Conservation (phyloP, 1,140 invertebrate genomes). For the Kradibia gibbosae region DNA sequence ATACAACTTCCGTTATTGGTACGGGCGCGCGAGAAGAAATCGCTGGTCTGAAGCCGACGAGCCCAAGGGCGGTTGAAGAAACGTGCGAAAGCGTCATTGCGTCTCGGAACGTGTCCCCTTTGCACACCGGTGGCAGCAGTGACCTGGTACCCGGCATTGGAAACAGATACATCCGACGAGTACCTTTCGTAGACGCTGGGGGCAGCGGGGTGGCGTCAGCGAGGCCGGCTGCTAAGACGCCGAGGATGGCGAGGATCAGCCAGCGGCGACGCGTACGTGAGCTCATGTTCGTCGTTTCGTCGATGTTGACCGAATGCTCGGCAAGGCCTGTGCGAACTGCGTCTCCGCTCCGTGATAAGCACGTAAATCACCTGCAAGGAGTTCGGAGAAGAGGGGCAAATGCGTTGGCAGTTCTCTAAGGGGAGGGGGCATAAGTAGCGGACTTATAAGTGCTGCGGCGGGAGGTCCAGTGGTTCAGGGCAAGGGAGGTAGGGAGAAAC, state of each 20-base stretch:
- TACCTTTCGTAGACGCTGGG: neutral
- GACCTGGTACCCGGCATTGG: neutral
- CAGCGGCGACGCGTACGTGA: constrained; percentile 17
- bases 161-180: neutral
- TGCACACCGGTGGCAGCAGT: neutral
- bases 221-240: constrained; percentile 6
- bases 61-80: neutral
- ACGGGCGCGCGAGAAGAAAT: neutral
- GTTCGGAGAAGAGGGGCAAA: neutral
- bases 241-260: constrained; percentile 15
- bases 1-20: neutral
- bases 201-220: neutral
- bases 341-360: constrained; percentile 22
- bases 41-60: neutral
- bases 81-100: neutral
- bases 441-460: no score
- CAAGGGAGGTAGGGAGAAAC: neutral
- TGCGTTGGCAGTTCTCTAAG: neutral
- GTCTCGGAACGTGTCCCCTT: neutral
- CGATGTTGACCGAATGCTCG: constrained; percentile 15
- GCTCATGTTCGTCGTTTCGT: constrained; percentile 23
- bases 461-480: neutral
- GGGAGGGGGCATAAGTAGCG: neutral
- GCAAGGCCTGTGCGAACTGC: constrained; percentile 21
- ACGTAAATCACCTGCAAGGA: neutral